Evolutionary conservation across 1,140 invertebrate genomes (phyloP).

Genomic region (Zaprionus davidi): DNA sequence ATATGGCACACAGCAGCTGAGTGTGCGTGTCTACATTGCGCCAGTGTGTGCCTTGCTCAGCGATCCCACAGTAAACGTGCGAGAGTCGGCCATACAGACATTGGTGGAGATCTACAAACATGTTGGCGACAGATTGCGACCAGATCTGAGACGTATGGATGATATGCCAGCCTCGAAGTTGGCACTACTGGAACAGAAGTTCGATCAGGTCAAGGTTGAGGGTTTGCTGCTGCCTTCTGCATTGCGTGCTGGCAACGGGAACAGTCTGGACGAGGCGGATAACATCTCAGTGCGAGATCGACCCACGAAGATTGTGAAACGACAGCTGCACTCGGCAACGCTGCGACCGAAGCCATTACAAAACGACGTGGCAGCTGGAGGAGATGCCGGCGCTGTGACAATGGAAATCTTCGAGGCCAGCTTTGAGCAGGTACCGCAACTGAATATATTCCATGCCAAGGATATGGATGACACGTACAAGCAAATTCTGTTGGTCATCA

Average conservation of each 20-base stretch:
- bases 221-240: conserved; percentile 92
- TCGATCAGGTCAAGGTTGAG: conserved; percentile 93
- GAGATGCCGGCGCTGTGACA: conserved; percentile 93
- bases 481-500: conserved; percentile 90
- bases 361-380: conserved; percentile 39
- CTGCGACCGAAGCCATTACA: conserved; percentile 49
- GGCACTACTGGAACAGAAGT: conserved; percentile 90
- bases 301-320: conserved; percentile 78
- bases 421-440: conserved; percentile 93
- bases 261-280: conserved; percentile 73
- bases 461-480: conserved; percentile 94
- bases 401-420: conserved; percentile 93
- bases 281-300: conserved; percentile 63
- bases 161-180: conserved; percentile 93
- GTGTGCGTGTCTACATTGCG: conserved; percentile 92
- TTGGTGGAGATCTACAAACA: conserved; percentile 96
- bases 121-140: conserved; percentile 94
- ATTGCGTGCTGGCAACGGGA: conserved; percentile 57
- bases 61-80: conserved; percentile 94
- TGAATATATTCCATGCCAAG: conserved; percentile 92
- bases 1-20: conserved; percentile 93
- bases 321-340: conserved; percentile 62
- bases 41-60: conserved; percentile 93
- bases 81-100: conserved; percentile 94
- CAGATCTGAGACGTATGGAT: conserved; percentile 93